Evolutionary conservation across 2,797 vertebrate species (phyloP).

Genomic region (Anomalospiza imberbis): DNA sequence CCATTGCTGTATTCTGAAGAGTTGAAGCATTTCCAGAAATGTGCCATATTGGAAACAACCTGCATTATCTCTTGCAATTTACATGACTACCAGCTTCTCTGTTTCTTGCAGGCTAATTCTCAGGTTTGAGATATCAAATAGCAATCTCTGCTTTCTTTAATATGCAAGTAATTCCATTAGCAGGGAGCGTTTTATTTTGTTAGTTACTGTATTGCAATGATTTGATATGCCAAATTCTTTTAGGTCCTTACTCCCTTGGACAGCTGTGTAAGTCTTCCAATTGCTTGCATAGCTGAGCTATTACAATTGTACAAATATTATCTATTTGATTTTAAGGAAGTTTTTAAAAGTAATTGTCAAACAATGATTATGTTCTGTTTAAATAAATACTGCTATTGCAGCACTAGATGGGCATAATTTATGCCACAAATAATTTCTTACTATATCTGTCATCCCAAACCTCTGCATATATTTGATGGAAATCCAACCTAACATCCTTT

Average conservation of each 20-base stretch:
- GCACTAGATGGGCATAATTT: constrained; percentile 51
- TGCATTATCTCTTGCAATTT: not conserved
- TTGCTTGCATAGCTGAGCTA: constrained; percentile 39
- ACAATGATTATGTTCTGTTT: constrained; percentile 65
- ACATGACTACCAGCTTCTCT: not conserved
- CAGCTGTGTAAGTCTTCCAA: constrained; percentile 19
- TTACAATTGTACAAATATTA: constrained; percentile 53
- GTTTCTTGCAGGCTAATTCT: not conserved
- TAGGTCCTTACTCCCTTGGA: not conserved
- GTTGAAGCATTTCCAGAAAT: not conserved
- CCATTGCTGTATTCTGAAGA: not conserved
- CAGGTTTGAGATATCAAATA: not conserved
- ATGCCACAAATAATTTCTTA: constrained; percentile 65
- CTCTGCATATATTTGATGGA: constrained; percentile 31
- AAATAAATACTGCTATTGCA: constrained; percentile 58
- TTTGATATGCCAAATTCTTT: not conserved
- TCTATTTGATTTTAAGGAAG: constrained; percentile 40
- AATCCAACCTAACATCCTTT: constrained; percentile 38
- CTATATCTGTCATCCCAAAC: constrained; percentile 22
- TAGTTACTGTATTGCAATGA: not conserved
- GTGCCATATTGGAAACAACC: not conserved
- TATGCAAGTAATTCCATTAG: not conserved
- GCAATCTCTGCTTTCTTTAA: constrained; percentile 21
- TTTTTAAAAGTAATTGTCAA: constrained; percentile 70
- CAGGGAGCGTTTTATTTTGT: not conserved